Base-by-base conservation (phyloP, 2,888 invertebrate species). In the Oeneis ivallda region DNA sequence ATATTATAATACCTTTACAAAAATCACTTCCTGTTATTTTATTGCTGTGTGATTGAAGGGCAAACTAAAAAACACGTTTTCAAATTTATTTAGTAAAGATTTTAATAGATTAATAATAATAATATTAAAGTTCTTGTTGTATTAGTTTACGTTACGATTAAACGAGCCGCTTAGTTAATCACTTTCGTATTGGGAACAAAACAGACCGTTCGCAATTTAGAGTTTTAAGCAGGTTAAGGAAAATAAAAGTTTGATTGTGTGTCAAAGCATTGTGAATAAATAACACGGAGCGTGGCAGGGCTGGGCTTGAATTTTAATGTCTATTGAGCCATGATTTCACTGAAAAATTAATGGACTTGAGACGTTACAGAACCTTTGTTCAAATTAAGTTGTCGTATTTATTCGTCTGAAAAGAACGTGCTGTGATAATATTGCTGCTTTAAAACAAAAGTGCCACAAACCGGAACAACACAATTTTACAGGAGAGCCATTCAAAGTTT, bases 241-340 rank as follows among this genome's bases (percentile, higher is more conserved):
- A 60, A 79, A 77, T 75, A 80, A 82, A 83, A 83, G 76, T 82
- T 82, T 74, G 79, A 72, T 74, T 75, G 75, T 74, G 78, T 76
- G 79, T 83, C 82, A 82, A 81, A 84, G 82, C 76, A 80, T 77
- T 76, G 79, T 85, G 80, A 84, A 85, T 84, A 83, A 83, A 79
- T 79, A 78, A 83, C 69, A 65, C 72, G 68, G 72, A 69, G 70
- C 65, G 62, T 73, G 65, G 74, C 69, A 72, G 70, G 70, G 56
- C 68, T 68, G 43, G 74, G 53, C 59, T 54, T 62, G 58, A 72
- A 73, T 70, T 73, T 63, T 73, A 76, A 73, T 72, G 68, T 5
- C 11, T 49, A 49, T 32, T 59, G 34, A 32, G 10, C 65, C 69
- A 65, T 72, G 80, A 79, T 76, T 79, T 75, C 72, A 71, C 74